These are phyloP conservation scores for Tetheella fluctuosa DNA, from an alignment of 2,888 invertebrate species.

Conservation along the genomic window DNA sequence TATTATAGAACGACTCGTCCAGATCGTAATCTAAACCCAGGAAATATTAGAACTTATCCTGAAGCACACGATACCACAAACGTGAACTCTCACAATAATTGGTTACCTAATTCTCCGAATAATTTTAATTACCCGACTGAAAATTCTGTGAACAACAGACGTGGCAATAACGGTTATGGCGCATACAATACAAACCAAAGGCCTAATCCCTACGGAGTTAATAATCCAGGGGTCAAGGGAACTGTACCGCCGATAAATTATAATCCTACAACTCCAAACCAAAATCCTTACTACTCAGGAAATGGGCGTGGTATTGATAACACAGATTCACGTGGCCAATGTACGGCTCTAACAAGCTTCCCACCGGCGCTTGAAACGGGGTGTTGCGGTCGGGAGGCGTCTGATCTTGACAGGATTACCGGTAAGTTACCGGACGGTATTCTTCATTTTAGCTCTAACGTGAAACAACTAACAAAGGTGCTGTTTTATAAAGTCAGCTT, in stretches of 20 bases:
- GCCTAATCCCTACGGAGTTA: conserved; percentile 1
- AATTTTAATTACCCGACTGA: not conserved
- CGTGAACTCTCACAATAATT: not conserved
- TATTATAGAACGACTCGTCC: not conserved
- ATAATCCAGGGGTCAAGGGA: not conserved
- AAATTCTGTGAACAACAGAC: not conserved
- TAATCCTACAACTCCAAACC: conserved; percentile 7
- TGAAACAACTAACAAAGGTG: conserved; percentile 34
- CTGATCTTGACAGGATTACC: conserved; percentile 57
- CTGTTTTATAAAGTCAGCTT: conserved; percentile 24
- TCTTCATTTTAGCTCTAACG: conserved; percentile 26
- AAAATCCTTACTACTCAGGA: conserved; percentile 12
- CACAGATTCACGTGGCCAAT: conserved; percentile 42
- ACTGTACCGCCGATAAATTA: not conserved
- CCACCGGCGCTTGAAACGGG: conserved; percentile 62
- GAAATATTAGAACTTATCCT: not conserved
- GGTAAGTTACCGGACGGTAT: conserved; percentile 47
- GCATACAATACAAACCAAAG: not conserved
- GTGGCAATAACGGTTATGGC: not conserved
- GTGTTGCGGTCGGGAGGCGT: conserved; percentile 69
- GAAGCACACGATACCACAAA: not conserved
- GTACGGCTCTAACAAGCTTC: conserved; percentile 52
- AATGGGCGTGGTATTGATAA: conserved; percentile 20
- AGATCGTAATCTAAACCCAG: not conserved
- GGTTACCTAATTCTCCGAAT: not conserved